Percentiles rank a stretch among this genome's conserved stretches.
phyloP scores from a whole-genome alignment of 2,113 vertebrate genomes.

The Chroicocephalus ridibundus region DNA sequence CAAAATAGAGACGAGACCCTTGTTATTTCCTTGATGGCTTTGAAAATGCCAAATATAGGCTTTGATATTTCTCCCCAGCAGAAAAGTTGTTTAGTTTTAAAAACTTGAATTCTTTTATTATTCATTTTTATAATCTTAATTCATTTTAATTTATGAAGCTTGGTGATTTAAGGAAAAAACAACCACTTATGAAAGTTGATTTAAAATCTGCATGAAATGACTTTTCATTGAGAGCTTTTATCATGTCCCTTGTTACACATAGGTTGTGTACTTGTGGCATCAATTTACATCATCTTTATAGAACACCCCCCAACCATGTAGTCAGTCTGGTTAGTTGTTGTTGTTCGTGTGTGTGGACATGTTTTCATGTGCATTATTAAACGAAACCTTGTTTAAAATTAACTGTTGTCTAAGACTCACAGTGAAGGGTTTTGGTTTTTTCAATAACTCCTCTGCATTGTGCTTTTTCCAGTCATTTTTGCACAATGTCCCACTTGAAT shows the following conservation, averaged over 20 bases:
- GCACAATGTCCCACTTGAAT: neutral
- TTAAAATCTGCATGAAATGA: neutral
- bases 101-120: constrained; percentile 51
- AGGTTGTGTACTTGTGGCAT: neutral
- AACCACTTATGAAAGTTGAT: neutral
- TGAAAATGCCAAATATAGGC: constrained; percentile 44
- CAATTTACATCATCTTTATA: neutral
- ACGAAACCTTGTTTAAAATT: neutral
- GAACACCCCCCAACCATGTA: neutral
- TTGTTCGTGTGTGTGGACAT: neutral
- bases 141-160: constrained; percentile 5
- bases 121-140: constrained; percentile 30
- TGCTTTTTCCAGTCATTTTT: neutral
- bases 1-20: constrained; percentile 6
- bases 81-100: constrained; percentile 55
- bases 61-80: constrained; percentile 67
- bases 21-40: constrained; percentile 32
- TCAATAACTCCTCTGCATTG: neutral
- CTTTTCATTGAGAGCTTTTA: neutral
- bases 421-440: neutral
- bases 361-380: neutral
- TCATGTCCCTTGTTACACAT: neutral
- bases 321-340: neutral
- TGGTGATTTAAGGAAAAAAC: neutral
- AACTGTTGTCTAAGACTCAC: neutral